These are phyloP conservation scores for Hemicordylus capensis DNA, from an alignment of 2,113 vertebrate genomes.

Conservation along the genomic window DNA sequence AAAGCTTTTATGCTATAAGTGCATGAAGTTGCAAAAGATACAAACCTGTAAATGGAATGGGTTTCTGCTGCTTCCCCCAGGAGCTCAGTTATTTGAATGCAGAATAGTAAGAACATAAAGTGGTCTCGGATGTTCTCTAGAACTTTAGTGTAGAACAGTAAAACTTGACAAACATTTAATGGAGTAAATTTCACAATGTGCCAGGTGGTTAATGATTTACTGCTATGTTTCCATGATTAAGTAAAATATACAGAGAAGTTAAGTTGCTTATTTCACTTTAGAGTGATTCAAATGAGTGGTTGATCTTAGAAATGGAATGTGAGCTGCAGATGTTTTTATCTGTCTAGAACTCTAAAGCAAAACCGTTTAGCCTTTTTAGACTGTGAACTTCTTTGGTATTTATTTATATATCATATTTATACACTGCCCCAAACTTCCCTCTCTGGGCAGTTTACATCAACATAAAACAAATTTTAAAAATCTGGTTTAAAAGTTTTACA, in stretches of 20 bases:
- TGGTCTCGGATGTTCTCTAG: not conserved
- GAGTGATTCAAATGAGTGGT: too few relatives aligned
- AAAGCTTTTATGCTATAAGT: not conserved
- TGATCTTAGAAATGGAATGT: too few relatives aligned
- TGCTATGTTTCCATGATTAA: rapidly evolving
- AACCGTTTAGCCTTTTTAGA: too few relatives aligned
- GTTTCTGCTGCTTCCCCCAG: rapidly evolving
- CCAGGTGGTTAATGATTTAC: not conserved
- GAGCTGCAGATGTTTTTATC: too few relatives aligned
- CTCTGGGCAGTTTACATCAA: too few relatives aligned
- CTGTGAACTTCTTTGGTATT: too few relatives aligned
- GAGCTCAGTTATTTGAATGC: not conserved
- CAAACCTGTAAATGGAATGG: not conserved
- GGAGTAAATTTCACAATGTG: not conserved
- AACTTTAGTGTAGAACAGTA: not conserved
- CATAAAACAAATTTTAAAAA: too few relatives aligned
- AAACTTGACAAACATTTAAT: rapidly evolving
- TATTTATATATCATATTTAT: too few relatives aligned
- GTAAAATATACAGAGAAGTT: not conserved
- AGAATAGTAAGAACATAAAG: not conserved
- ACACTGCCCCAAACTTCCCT: too few relatives aligned
- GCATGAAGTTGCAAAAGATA: not conserved
- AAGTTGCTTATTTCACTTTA: too few relatives aligned
- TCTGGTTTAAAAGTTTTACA: too few relatives aligned
- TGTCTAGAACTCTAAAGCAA: too few relatives aligned